These are phyloP conservation scores for Chouioia cunea DNA, from an alignment of 2,888 invertebrate genomes.

Conservation along the genomic window DNA sequence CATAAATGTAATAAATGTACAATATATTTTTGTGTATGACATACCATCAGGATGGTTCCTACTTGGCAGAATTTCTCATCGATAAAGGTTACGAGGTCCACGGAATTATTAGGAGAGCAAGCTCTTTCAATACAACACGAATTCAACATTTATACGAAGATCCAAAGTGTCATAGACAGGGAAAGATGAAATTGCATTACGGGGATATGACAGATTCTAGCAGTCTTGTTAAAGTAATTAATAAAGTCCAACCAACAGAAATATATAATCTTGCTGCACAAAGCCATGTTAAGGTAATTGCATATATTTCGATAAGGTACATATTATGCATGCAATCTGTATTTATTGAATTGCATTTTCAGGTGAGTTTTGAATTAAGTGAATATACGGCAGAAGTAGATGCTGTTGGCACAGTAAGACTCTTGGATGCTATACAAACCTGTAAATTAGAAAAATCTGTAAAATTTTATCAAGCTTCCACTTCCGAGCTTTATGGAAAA, in stretches of 20 bases:
- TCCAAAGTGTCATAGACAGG: conserved; percentile 88
- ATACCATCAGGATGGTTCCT: conserved; percentile 90
- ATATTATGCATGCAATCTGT: conserved; percentile 1
- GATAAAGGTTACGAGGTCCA: conserved; percentile 95
- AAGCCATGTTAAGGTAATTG: conserved; percentile 93
- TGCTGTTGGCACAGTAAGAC: conserved; percentile 91
- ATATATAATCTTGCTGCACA: conserved; percentile 99
- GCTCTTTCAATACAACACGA: conserved; percentile 95
- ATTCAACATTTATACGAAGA: conserved; percentile 97
- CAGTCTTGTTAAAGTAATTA: conserved; percentile 89
- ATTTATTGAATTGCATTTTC: conserved; percentile 34
- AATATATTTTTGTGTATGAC: neutral
- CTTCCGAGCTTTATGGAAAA: conserved; percentile 95
- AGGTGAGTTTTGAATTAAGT: conserved; percentile 95
- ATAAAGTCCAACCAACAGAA: conserved; percentile 85
- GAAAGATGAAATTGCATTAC: conserved; percentile 94
- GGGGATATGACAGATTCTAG: conserved; percentile 99
- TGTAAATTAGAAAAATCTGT: conserved; percentile 86
- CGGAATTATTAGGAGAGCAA: conserved; percentile 93
- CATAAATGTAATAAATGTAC: too few relatives aligned
- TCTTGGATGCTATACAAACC: conserved; percentile 92
- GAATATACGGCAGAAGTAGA: conserved; percentile 99
- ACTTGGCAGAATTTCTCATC: conserved; percentile 92
- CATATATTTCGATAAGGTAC: conserved; percentile 12
- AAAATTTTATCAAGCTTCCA: conserved; percentile 95